Base-by-base conservation (phyloP, 2,888 invertebrate genomes). In the Nycteola revayana region DNA sequence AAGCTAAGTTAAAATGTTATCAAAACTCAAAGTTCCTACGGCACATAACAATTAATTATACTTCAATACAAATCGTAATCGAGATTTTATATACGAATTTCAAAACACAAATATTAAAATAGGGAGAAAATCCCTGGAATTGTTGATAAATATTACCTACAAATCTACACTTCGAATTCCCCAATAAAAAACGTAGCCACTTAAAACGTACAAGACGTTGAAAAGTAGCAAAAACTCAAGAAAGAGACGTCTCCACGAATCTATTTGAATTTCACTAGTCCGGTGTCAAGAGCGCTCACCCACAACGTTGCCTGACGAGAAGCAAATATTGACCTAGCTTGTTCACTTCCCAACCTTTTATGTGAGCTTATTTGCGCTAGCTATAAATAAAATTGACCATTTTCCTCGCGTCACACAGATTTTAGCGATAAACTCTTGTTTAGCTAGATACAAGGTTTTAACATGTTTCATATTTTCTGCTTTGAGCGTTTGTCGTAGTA, bases 271-370 rank as follows among this genome's bases (percentile, higher is more conserved):
- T 68, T 64, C 75, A 75, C 73, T 77, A 76, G 66, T 48, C 58
- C 50, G 60, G 64, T 62, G 72, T 67, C 69, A 69, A 70, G 66
- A 57, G 66, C 62, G 58, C 67, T 66, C 66, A 60, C 60, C 69
- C 70, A 60, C 74, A 72, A 69, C 64, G 67, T 73, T 50, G 54
- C 51, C 68, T 81, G 80, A 80, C 75, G 77, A 82, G 78, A 81
- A 75, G 66, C 72, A 80, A 85, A 85, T 75, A 83, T 74, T 75
- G 71, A 64, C 69, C 54, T 49, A 45, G 53, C 51, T 53, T 66
- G 69, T 62, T 72, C 72, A 72, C 71, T 72, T 70, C 57, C 47
- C 58, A 61, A 61, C 71, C 59, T 71, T 70, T 70, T 64, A 53
- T 63, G 60, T 61, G 65, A 60, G 56, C 63, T 70, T 67, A 64